Evolutionary conservation across 2,888 invertebrate genomes (phyloP), one percentile per base, ranked within the genome.

Genomic region (Drosophila nigricruria): DNA sequence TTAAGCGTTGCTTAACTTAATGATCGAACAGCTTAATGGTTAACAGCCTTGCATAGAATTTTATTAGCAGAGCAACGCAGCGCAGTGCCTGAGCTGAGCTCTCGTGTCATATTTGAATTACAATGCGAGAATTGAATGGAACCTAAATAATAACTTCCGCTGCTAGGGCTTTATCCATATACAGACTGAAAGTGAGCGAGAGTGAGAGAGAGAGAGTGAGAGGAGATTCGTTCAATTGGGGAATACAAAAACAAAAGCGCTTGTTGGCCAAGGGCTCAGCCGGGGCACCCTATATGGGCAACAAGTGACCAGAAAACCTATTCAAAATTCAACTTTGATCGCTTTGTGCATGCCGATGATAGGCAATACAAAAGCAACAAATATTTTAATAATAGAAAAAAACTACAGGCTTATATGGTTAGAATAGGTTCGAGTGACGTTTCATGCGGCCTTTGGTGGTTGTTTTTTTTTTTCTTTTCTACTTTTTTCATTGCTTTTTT

Each of bases 121-220:
- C 43, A 43, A 43, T 43, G 43, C 43, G 43, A 43, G 68, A 61
- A 53, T 69, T 70, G 75, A 61, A 70, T 61, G 53, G 54, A 73
- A 63, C 69, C 82, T 74, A 82, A 85, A 84, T 82, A 80, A 78
- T 70, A 82, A 85, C 86, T 86, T 86, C 86, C 86, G 86, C 82
- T 79, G 30, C 69, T 70, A 53, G 36, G 30, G 54, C 63, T 36
- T 56, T 64, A 50, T 47, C 77, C 77, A 73, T 74, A 68, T 63
- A 66, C 50, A 42, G 63, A 40, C 16, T 40, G 30, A 30, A 8
- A 16, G 40, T n/a, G 34, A 27, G 14, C 40, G 40, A 63, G 34
- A 49, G 14, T 2, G 38, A 42, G 43, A 16, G 53, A n/a, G 18
- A 1, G 49, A 9, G 36, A 10, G 42, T 3, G 45, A 14, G 45